Evolutionary conservation across 2,888 invertebrate species (phyloP), one percentile per base, ranked within the genome.

Genomic region (Temnothorax unifasciatus): DNA sequence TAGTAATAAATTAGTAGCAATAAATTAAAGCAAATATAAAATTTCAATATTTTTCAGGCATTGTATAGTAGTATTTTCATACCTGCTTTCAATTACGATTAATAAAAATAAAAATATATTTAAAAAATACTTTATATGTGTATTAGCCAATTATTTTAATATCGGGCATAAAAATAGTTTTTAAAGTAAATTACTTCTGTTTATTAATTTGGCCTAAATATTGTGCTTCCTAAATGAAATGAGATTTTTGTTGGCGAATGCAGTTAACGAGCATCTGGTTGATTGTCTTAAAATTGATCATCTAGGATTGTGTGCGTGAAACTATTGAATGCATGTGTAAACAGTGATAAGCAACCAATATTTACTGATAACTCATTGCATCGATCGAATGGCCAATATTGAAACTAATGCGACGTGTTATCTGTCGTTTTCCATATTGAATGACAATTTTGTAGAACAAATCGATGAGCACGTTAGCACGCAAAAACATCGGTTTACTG

Each of bases 401-500:
- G 87, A 68, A 76, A 64, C 25, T 47, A 38, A 13, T 44, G 15
- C 38, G 47, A 29, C 29, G 18, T 47, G 41, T 66, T 61, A 44
- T 63, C 8, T n/a, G 25, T 5, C 13, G 34, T 18, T 34, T 50
- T 54, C 13, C 61, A 38, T 63, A 15, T 54, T 0, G 57, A 63
- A 44, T 64, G 64, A 47, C 63, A 44, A 71, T 81, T 89, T 86
- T 63, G 41, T 63, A 66, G 85, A 85, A 85, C 74, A 79, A 85
- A 85, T 85, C 83, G 87, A 89, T 87, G 87, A 88, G 84, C 83
- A 71, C 83, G 81, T 91, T 87, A 84, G 83, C 64, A 87, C 85
- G 85, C 84, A 87, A 83, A 87, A 88, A 76, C 57, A 77, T 47
- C 13, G 50, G 61, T 18, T 21, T 8, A 50, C 11, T 61, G 5